Conservation (phyloP, 2,888 invertebrate species). For the Ephialtes manifestator region DNA sequence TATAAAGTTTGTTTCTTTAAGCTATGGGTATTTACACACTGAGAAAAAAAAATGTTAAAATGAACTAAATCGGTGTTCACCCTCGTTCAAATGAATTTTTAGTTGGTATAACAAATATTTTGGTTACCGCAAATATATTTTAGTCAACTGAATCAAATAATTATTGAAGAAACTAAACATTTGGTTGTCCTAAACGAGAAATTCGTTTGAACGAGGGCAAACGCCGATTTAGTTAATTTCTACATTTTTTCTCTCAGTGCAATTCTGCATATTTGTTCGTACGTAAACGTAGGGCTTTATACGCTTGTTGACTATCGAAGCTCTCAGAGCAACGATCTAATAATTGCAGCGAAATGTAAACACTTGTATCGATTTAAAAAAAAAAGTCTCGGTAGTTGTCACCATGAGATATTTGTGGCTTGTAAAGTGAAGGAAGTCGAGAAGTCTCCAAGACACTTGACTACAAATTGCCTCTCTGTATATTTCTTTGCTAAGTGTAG, state of each 20-base stretch:
- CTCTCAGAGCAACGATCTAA: slow-evolving; percentile 19
- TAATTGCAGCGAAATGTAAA: slow-evolving; percentile 2
- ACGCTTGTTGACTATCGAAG: background rate
- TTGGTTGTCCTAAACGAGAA: too few relatives aligned
- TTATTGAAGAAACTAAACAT: too few relatives aligned
- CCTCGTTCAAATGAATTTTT: too few relatives aligned
- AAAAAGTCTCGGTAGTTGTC: slow-evolving; percentile 1
- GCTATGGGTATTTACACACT: background rate
- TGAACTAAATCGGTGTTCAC: too few relatives aligned
- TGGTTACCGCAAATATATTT: too few relatives aligned
- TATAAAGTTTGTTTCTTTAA: too few relatives aligned
- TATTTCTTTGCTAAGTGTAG: slow-evolving; percentile 4
- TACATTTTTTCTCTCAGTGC: too few relatives aligned
- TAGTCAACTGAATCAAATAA: too few relatives aligned
- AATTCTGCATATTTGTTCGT: background rate
- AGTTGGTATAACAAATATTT: too few relatives aligned
- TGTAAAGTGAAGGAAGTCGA: background rate
- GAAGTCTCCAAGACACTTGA: background rate
- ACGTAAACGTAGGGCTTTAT: background rate
- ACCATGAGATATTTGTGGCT: background rate
- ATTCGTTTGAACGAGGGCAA: too few relatives aligned
- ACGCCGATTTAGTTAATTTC: too few relatives aligned
- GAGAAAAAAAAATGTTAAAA: too few relatives aligned
- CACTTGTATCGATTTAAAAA: slow-evolving; percentile 10
- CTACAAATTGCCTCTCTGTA: background rate